Evolutionary conservation across 1,140 invertebrate genomes (phyloP).

Genomic region (Trachymyrmex cornetzi): DNA sequence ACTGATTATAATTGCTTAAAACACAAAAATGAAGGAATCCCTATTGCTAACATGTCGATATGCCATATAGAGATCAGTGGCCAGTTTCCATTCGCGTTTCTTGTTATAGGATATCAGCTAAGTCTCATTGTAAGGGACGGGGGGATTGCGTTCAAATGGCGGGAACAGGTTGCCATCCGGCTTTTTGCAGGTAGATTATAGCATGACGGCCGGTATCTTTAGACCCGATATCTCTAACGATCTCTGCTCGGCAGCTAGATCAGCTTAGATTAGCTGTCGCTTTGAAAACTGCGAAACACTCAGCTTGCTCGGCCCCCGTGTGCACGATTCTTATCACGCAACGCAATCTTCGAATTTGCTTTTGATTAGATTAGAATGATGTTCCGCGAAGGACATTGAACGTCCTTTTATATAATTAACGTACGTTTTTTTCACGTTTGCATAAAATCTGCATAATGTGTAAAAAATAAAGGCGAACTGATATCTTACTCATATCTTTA

Average conservation of each 20-base stretch:
- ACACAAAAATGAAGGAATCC: slow-evolving; percentile 18
- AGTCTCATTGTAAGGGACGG: slow-evolving; percentile 67
- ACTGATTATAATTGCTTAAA: slow-evolving; percentile 18
- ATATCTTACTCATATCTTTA: background rate
- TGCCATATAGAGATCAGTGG: background rate
- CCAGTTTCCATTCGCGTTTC: slow-evolving; percentile 35
- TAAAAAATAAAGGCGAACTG: background rate
- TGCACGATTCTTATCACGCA: slow-evolving; percentile 22
- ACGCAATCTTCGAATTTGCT: background rate
- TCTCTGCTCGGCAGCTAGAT: slow-evolving; percentile 62
- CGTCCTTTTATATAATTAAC: slow-evolving; percentile 24
- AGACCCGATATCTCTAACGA: slow-evolving; percentile 73
- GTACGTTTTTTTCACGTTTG: background rate
- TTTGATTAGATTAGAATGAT: slow-evolving; percentile 32
- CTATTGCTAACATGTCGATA: slow-evolving; percentile 1
- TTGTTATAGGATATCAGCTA: slow-evolving; percentile 62
- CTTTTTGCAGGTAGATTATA: slow-evolving; percentile 77
- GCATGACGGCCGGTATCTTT: slow-evolving; percentile 72
- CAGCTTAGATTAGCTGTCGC: slow-evolving; percentile 36
- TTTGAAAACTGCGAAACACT: slow-evolving; percentile 50
- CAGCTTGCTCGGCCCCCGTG: background rate
- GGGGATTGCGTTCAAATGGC: slow-evolving; percentile 62
- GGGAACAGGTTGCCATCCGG: slow-evolving; percentile 76
- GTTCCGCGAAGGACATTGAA: slow-evolving; percentile 5
- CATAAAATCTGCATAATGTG: slow-evolving; percentile 35